phyloP scores from a whole-genome alignment of 2,888 invertebrate genomes.

The Cosmopolites sordidus region DNA sequence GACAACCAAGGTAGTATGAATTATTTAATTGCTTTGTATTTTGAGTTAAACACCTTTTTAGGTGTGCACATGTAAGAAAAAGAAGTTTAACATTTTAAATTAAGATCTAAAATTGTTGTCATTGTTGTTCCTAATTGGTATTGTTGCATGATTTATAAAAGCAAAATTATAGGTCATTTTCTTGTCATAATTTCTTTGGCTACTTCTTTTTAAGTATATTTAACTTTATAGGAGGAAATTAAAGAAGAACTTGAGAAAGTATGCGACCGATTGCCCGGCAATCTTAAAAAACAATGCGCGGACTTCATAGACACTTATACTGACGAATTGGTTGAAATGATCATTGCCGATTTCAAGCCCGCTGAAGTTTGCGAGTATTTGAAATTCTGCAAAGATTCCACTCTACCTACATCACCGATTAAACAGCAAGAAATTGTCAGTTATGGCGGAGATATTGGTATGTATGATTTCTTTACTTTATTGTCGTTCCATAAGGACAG shows the following conservation, averaged over 20 bases:
- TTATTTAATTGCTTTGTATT: too few species aligned
- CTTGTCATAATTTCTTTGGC: too few species aligned
- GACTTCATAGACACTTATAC: slow-evolving; percentile 75
- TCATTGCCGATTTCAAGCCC: slow-evolving; percentile 69
- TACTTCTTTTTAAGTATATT: not conserved
- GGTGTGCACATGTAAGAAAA: not conserved
- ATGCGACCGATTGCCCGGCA: slow-evolving; percentile 63
- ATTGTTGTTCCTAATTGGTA: too few species aligned
- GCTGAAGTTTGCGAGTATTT: slow-evolving; percentile 75
- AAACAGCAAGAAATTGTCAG: slow-evolving; percentile 4
- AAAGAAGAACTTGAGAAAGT: slow-evolving; percentile 64
- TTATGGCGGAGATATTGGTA: slow-evolving; percentile 36
- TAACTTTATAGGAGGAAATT: slow-evolving; percentile 60
- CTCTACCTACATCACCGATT: slow-evolving; percentile 27
- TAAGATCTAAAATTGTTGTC: too few species aligned
- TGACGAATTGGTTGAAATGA: slow-evolving; percentile 70
- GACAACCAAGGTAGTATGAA: slow-evolving; percentile 64
- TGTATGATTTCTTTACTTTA: slow-evolving; percentile 19
- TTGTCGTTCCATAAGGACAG: too few species aligned
- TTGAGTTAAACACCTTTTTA: not conserved
- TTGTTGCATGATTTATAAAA: too few species aligned
- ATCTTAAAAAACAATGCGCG: slow-evolving; percentile 63
- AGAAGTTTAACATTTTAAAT: not conserved
- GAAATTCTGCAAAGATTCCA: slow-evolving; percentile 62
- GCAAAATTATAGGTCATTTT: too few species aligned